These are phyloP conservation scores for Drosophila ohnishii DNA, from an alignment of 1,140 invertebrate genomes.

Conservation along the genomic window DNA sequence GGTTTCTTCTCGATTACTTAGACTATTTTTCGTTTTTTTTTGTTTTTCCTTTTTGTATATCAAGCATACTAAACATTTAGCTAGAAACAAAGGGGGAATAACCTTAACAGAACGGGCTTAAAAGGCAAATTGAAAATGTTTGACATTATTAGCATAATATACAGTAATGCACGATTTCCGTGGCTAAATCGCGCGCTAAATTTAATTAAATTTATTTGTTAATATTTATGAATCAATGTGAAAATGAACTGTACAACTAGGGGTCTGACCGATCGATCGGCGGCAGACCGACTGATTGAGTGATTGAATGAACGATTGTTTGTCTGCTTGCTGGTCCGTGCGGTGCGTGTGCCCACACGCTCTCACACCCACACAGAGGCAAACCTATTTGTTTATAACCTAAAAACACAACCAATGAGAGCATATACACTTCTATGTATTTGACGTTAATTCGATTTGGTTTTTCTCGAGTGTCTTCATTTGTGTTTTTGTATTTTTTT, in stretches of 20 bases:
- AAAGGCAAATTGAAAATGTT: conserved; percentile 79
- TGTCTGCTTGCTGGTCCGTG: conserved; percentile 37
- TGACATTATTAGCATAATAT: conserved; percentile 73
- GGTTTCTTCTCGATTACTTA: conserved; percentile 49
- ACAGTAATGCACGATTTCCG: conserved; percentile 38
- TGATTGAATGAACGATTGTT: conserved; percentile 64
- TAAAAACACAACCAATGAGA: conserved; percentile 84
- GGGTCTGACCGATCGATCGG: conserved; percentile 27
- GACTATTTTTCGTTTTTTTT: conserved; percentile 17
- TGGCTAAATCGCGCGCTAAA: conserved; percentile 32
- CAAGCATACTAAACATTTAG: conserved; percentile 74
- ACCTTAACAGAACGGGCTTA: conserved; percentile 43
- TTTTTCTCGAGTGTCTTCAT: conserved; percentile 42
- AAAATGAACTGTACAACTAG: conserved; percentile 73
- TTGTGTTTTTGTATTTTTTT: conserved; percentile 27
- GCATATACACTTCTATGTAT: conserved; percentile 82
- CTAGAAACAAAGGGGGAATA: conserved; percentile 40
- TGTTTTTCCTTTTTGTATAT: conserved; percentile 20
- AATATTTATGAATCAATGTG: conserved; percentile 58
- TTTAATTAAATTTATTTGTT: conserved; percentile 46
- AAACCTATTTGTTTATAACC: conserved; percentile 77
- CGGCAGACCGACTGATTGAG: conserved; percentile 50
- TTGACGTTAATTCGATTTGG: conserved; percentile 70
- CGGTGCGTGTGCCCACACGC: conserved; percentile 23
- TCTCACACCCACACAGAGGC: conserved; percentile 48